Conservation (phyloP, 2,113 vertebrate genomes). For the Cyanoderma ruficeps region DNA sequence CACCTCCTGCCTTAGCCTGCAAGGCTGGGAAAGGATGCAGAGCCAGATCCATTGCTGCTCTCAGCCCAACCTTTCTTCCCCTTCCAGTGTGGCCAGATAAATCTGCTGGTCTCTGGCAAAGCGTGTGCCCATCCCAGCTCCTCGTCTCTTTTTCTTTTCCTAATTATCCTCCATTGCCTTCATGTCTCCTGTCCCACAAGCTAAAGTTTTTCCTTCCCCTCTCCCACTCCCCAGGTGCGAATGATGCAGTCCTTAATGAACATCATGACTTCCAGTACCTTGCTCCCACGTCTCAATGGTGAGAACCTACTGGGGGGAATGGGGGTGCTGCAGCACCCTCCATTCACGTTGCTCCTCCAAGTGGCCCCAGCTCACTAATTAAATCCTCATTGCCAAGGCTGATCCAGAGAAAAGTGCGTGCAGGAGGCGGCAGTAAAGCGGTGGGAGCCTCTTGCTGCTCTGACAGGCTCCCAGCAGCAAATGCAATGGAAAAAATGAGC, state of each 20-base stretch:
- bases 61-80: neutral
- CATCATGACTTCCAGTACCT: neutral
- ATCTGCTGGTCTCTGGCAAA: neutral
- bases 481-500: slow-evolving; percentile 6
- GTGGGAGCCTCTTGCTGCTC: neutral
- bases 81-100: fast-evolving
- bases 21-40: neutral
- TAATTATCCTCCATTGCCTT: neutral
- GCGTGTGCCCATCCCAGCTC: fast-evolving
- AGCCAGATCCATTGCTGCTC: neutral
- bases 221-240: slow-evolving; percentile 50
- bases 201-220: neutral
- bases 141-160: fast-evolving
- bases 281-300: slow-evolving; percentile 57
- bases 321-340: neutral
- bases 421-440: fast-evolving
- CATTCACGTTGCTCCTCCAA: fast-evolving
- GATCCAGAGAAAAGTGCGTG: neutral
- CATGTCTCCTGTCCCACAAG: fast-evolving
- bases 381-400: neutral
- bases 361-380: neutral
- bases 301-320: neutral
- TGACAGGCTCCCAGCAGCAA: neutral
- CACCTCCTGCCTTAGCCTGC: neutral
- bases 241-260: slow-evolving; percentile 66